Evolutionary conservation across 2,888 invertebrate genomes (phyloP).

Genomic region (Tholera decimalis): DNA sequence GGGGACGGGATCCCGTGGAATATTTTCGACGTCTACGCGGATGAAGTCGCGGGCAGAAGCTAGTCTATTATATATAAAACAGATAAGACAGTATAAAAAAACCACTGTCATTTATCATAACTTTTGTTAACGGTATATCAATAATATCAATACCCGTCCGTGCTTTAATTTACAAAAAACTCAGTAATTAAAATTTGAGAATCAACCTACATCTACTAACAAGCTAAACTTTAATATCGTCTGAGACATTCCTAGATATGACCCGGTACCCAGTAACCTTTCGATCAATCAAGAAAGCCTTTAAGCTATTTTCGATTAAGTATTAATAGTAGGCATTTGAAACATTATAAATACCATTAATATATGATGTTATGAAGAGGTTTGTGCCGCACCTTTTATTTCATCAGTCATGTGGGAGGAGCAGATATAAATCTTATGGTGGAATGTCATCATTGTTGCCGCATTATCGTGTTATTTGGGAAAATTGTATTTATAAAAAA

Average conservation of each 20-base stretch:
- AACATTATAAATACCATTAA: slow-evolving; percentile 51
- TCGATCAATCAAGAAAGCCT: slow-evolving; percentile 37
- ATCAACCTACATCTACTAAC: background rate
- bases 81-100: too few species aligned
- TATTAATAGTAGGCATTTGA: slow-evolving; percentile 46
- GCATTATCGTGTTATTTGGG: slow-evolving; percentile 44
- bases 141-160: background rate
- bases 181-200: background rate
- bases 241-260: slow-evolving; percentile 16
- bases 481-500: slow-evolving; percentile 50
- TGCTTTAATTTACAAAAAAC: background rate
- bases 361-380: slow-evolving; percentile 48
- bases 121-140: too few species aligned
- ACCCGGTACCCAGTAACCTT: slow-evolving; percentile 36
- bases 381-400: slow-evolving; percentile 54
- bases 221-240: background rate
- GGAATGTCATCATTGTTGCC: slow-evolving; percentile 44
- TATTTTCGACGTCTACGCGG: too few species aligned
- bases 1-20: too few species aligned
- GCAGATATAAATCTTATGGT: slow-evolving; percentile 44
- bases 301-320: slow-evolving; percentile 42
- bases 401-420: slow-evolving; percentile 53
- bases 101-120: too few species aligned
- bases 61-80: too few species aligned
- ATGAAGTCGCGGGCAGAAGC: too few species aligned